Evolutionary conservation across 2,113 vertebrate species (phyloP), one percentile per base, ranked within the genome.

Genomic region (Pyxicephalus adspersus): DNA sequence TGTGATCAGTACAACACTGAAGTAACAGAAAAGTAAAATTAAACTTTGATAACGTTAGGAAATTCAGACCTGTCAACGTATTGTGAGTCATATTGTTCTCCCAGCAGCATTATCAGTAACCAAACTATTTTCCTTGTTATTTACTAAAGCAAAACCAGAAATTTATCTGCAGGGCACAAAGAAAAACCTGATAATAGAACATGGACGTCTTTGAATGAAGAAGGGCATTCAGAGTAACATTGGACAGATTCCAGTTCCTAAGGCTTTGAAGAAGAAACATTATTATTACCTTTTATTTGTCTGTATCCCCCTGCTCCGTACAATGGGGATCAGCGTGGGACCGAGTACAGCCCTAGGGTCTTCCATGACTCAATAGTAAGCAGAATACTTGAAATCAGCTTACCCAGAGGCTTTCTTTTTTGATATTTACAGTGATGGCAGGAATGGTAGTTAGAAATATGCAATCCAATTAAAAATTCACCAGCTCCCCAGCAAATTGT

Each of bases 101-200:
- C 7, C 26, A 23, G 70, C 23, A 3, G 28, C 31, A 11, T 73
- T 73, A 73, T 73, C 52, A 73, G 26, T 9, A 58, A 54, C 11
- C 1, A 18, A 52, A 73, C 57, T 57, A 73, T 73, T 58, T 28
- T 15, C 31, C 29, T 73, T 72, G 68, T 72, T 72, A 57, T 31
- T 72, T 72, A 57, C 45, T 28, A 58, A 73, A 73, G 70, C 57
- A 58, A 73, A 73, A 73, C 70, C 52, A 73, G 70, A 58, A 70
- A 73, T 73, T 57, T 58, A 73, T 73, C 70, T 73, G 16, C 11
- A 58, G 20, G 31, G 26, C 18, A 73, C 52, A 73, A 73, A 58
- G 25, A 34, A 73, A 73, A 73, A 34, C 52, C 54, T 73, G 70
- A 73, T 73, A 58, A 73, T 58, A 29, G 52, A 57, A 73, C 52